phyloP scores from a whole-genome alignment of 2,113 vertebrate genomes.

The Pimephales promelas region DNA sequence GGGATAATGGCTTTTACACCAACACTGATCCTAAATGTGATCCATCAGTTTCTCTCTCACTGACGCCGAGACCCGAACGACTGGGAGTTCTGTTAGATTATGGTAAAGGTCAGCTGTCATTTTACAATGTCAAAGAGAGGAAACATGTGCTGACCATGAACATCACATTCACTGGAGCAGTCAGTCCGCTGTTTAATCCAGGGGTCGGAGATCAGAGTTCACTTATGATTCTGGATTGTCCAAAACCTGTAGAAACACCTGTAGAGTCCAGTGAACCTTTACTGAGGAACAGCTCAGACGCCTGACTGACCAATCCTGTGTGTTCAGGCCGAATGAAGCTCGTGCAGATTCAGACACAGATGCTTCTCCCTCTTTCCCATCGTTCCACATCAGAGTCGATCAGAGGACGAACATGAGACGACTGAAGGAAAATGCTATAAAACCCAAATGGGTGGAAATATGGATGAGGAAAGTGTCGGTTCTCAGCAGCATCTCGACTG shows the following conservation, averaged over 20 bases:
- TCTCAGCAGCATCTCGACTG: no score
- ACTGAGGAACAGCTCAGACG: background rate
- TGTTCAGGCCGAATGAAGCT: no score
- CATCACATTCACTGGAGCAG: background rate
- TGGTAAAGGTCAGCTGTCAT: slow-evolving; percentile 54
- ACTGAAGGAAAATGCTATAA: no score
- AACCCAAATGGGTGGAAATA: no score
- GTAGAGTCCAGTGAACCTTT: background rate
- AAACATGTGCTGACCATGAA: slow-evolving; percentile 53
- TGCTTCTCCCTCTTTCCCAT: no score
- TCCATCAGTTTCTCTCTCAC: background rate
- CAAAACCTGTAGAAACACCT: background rate
- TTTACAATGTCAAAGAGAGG: slow-evolving; percentile 55
- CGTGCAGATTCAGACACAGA: no score
- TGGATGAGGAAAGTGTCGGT: no score
- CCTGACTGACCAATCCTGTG: no score
- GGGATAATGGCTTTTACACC: slow-evolving; percentile 3
- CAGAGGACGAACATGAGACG: no score
- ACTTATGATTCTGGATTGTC: slow-evolving; percentile 49
- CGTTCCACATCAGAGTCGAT: no score
- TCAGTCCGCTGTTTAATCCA: slow-evolving; percentile 72
- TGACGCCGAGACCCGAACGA: background rate
- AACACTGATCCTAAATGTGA: no score
- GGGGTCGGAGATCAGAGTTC: background rate
- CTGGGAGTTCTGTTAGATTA: slow-evolving; percentile 67